Evolutionary conservation across 64 coral and sea anemone species (phyloP).

Genomic region (Montipora sp.): DNA sequence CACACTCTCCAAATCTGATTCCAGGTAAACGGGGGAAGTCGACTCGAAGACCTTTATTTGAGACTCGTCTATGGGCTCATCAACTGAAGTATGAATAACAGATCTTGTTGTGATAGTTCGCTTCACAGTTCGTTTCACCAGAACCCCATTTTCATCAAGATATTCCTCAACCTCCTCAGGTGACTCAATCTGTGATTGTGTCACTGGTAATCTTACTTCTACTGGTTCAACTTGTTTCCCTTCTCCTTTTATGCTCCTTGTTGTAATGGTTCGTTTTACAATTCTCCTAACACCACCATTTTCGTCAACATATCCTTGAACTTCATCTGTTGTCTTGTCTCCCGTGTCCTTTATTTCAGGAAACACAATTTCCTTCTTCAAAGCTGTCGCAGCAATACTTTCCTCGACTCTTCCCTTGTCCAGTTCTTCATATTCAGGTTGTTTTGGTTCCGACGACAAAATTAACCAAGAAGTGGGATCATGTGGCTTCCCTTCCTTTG

Average conservation of each 20-base stretch:
- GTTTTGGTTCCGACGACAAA: too few species aligned
- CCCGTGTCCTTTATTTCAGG: slow-evolving; percentile 22
- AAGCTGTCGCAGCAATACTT: background rate
- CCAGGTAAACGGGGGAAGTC: background rate
- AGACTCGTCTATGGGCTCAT: background rate
- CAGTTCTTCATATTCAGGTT: background rate
- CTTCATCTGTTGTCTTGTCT: background rate
- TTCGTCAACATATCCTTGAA: slow-evolving; percentile 65
- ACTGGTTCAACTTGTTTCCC: background rate
- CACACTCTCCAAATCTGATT: slow-evolving; percentile 15
- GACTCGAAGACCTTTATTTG: background rate
- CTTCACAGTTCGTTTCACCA: slow-evolving; percentile 51
- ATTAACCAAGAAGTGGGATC: background rate
- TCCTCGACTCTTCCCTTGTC: background rate
- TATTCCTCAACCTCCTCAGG: slow-evolving; percentile 18
- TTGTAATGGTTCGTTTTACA: slow-evolving; percentile 47
- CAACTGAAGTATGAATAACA: background rate
- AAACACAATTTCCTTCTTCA: slow-evolving; percentile 8
- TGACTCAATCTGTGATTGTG: background rate
- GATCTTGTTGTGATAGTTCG: background rate
- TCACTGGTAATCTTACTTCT: background rate
- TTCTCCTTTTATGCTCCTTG: slow-evolving; percentile 21
- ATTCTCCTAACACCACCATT: slow-evolving; percentile 61
- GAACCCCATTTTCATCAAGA: slow-evolving; percentile 76
- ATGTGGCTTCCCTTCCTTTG: background rate